Evolutionary conservation across 92 coral and sea anemone genomes (phyloP).

Genomic region (Porites lobata): DNA sequence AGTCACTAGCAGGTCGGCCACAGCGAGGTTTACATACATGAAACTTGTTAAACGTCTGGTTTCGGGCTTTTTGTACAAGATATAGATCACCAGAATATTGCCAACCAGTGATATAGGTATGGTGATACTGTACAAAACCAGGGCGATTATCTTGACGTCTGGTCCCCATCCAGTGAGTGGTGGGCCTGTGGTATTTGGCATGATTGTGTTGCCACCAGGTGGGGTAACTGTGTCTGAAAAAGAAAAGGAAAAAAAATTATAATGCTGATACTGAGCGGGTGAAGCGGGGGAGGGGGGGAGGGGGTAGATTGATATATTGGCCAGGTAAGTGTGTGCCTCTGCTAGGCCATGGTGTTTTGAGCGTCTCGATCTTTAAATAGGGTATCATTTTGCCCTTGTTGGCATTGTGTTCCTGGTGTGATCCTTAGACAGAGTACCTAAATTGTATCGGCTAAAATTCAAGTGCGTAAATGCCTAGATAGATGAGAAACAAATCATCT

Average conservation of each 20-base stretch:
- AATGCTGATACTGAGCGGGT: neutral
- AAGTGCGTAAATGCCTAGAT: too few species aligned
- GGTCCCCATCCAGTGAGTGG: neutral
- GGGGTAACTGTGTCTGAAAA: neutral
- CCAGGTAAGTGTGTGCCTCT: too few species aligned
- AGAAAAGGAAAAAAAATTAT: neutral
- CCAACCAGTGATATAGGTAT: slow-evolving; percentile 8
- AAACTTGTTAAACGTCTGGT: slow-evolving; percentile 28
- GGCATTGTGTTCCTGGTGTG: too few species aligned
- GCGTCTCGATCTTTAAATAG: too few species aligned
- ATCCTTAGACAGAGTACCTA: too few species aligned
- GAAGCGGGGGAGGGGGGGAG: too few species aligned
- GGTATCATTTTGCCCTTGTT: too few species aligned
- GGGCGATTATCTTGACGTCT: neutral
- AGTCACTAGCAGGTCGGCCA: slow-evolving; percentile 41
- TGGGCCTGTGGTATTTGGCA: neutral
- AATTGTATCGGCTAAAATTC: too few species aligned
- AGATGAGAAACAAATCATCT: too few species aligned
- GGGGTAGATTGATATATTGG: too few species aligned
- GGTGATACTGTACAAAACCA: neutral
- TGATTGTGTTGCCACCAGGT: neutral
- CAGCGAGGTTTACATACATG: slow-evolving; percentile 42
- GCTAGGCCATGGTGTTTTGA: too few species aligned
- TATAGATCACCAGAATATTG: slow-evolving; percentile 26
- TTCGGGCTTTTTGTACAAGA: slow-evolving; percentile 20